Percentiles rank a stretch among this genome's conserved stretches.
These are phyloP conservation scores for Hydrotaea diabolus DNA, from an alignment of 2,888 invertebrate genomes.

Conservation along the genomic window DNA sequence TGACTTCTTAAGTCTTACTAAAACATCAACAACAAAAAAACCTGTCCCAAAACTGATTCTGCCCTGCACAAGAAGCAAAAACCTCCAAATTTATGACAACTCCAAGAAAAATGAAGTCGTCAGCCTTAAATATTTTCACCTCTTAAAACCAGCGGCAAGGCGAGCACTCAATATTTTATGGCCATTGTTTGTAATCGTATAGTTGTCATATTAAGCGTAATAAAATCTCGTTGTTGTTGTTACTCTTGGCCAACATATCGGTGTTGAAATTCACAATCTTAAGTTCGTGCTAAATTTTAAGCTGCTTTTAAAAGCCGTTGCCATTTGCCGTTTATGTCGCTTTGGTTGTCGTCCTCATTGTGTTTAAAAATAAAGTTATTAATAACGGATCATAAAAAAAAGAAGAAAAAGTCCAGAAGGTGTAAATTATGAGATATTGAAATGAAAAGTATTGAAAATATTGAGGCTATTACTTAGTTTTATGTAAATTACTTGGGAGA, in stretches of 20 bases:
- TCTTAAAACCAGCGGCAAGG: too few relatives aligned
- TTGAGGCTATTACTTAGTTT: too few relatives aligned
- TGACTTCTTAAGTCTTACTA: too few relatives aligned
- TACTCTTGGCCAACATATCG: too few relatives aligned
- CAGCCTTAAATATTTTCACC: slow-evolving; percentile 21
- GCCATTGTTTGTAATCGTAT: slow-evolving; percentile 54
- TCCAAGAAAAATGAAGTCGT: slow-evolving; percentile 57
- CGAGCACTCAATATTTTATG: slow-evolving; percentile 4
- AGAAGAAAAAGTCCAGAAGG: slow-evolving; percentile 36
- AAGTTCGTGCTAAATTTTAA: slow-evolving; percentile 54
- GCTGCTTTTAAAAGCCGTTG: slow-evolving; percentile 54
- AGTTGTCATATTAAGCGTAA: slow-evolving; percentile 62
- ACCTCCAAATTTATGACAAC: slow-evolving; percentile 52
- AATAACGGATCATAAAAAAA: slow-evolving; percentile 57
- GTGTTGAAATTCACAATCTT: slow-evolving; percentile 15
- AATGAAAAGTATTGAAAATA: background rate
- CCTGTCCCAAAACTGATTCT: too few relatives aligned
- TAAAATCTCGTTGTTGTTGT: background rate
- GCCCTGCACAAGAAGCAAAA: slow-evolving; percentile 13
- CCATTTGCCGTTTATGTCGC: slow-evolving; percentile 36
- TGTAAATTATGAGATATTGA: slow-evolving; percentile 60
- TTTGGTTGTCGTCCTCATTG: slow-evolving; percentile 36
- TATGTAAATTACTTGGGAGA: too few relatives aligned
- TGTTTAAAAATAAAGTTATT: slow-evolving; percentile 63
- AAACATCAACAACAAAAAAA: too few relatives aligned